These are phyloP conservation scores for Zootermopsis nevadensis DNA, from an alignment of 2,888 invertebrate genomes.

Conservation along the genomic window DNA sequence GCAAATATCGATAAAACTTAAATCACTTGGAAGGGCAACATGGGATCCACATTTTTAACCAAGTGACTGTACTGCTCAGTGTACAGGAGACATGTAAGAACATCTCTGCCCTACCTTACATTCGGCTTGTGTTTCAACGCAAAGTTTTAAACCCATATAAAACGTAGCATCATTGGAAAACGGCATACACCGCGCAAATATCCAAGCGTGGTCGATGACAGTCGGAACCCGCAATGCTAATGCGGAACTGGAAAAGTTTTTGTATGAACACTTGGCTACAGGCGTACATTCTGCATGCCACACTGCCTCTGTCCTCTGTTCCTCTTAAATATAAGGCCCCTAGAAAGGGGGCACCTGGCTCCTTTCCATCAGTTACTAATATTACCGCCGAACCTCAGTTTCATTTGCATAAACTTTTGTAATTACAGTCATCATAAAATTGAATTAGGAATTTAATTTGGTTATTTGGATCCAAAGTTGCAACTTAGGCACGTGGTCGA, in stretches of 20 bases:
- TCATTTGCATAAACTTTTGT: neutral
- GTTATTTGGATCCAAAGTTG: no score
- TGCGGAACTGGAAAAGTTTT: slow-evolving; percentile 17
- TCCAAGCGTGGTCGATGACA: slow-evolving; percentile 9
- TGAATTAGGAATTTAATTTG: no score
- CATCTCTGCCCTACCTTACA: neutral
- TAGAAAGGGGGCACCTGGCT: neutral
- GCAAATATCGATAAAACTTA: no score
- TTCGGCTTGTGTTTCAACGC: neutral
- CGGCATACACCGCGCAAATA: neutral
- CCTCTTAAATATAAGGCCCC: no score
- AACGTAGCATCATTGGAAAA: slow-evolving; percentile 14
- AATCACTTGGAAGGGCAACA: no score
- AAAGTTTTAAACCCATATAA: slow-evolving; percentile 40
- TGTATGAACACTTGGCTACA: neutral
- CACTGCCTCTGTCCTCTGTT: neutral
- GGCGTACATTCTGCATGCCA: neutral
- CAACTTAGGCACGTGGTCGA: no score
- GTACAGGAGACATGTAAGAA: neutral
- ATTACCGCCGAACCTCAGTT: neutral
- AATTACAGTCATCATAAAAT: neutral
- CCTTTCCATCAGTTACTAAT: no score
- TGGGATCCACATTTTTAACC: neutral
- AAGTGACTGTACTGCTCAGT: neutral
- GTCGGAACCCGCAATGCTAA: neutral